Conservation (phyloP, 2,888 invertebrate genomes). For the Meteorus colon region DNA sequence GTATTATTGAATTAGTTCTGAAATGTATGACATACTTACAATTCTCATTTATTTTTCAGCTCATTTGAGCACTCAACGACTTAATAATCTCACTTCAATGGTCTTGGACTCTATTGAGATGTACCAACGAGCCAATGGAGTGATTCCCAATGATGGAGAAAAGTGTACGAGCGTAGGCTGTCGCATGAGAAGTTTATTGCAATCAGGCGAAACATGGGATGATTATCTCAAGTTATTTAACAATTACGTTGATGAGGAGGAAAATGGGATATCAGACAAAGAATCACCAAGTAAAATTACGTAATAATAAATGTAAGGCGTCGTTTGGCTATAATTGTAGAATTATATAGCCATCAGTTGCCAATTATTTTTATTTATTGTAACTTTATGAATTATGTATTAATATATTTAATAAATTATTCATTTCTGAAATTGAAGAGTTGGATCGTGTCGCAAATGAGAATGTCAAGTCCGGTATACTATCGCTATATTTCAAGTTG, state of each 20-base stretch:
- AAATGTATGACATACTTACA: background rate
- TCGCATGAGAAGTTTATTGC: conserved; percentile 71
- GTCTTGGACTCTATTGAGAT: conserved; percentile 61
- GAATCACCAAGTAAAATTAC: background rate
- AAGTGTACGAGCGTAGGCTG: conserved; percentile 74
- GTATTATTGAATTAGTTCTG: background rate
- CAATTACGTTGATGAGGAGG: conserved; percentile 60
- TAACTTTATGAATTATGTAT: conserved; percentile 20
- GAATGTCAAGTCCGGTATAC: too few species aligned
- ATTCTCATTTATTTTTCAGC: conserved; percentile 49
- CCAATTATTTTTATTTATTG: conserved; percentile 37
- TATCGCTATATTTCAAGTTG: too few species aligned
- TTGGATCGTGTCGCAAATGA: background rate
- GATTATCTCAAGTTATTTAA: conserved; percentile 61
- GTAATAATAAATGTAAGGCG: background rate
- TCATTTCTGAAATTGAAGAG: background rate
- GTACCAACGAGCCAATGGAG: conserved; percentile 52
- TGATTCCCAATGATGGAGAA: conserved; percentile 69
- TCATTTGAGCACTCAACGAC: conserved; percentile 46
- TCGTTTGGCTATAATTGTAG: background rate
- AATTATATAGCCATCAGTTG: conserved; percentile 41
- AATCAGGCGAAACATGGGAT: conserved; percentile 57
- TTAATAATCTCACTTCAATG: conserved; percentile 57
- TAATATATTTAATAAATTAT: conserved; percentile 15
- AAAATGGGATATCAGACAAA: conserved; percentile 7